Percentiles rank a stretch among this genome's conserved stretches.
phyloP scores from a whole-genome alignment of 2,888 invertebrate genomes.

The Apodemia zela region DNA sequence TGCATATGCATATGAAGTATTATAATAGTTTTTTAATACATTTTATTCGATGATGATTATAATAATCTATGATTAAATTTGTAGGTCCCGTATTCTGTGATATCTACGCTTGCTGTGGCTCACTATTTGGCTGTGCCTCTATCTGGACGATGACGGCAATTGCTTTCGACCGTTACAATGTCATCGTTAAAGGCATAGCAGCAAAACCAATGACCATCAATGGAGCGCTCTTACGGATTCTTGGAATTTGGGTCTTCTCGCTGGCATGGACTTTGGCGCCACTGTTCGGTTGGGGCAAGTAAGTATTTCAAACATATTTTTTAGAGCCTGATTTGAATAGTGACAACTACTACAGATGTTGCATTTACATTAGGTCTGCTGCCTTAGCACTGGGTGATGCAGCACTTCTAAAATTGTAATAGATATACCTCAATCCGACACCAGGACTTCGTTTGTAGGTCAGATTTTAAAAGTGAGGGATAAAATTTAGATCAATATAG shows the following conservation, averaged over 20 bases:
- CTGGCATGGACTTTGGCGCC: slow-evolving; percentile 91
- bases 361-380: neutral
- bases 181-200: slow-evolving; percentile 94
- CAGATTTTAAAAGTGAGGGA: too few species aligned
- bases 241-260: slow-evolving; percentile 89
- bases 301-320: slow-evolving; percentile 21
- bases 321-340: too few species aligned
- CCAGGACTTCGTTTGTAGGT: too few species aligned
- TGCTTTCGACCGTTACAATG: slow-evolving; percentile 95
- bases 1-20: too few species aligned
- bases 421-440: too few species aligned
- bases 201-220: slow-evolving; percentile 93
- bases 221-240: slow-evolving; percentile 87
- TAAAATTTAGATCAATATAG: too few species aligned
- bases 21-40: too few species aligned
- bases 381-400: too few species aligned
- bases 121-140: slow-evolving; percentile 92
- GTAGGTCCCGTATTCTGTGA: slow-evolving; percentile 91
- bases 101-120: slow-evolving; percentile 92
- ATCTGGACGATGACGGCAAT: slow-evolving; percentile 98
- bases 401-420: too few species aligned
- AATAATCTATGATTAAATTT: slow-evolving; percentile 22
- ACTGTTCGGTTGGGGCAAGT: slow-evolving; percentile 93
- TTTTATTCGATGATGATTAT: neutral
- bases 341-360: neutral